Evolutionary conservation across 2,888 invertebrate species (phyloP).

Genomic region (Spialia ferax): DNA sequence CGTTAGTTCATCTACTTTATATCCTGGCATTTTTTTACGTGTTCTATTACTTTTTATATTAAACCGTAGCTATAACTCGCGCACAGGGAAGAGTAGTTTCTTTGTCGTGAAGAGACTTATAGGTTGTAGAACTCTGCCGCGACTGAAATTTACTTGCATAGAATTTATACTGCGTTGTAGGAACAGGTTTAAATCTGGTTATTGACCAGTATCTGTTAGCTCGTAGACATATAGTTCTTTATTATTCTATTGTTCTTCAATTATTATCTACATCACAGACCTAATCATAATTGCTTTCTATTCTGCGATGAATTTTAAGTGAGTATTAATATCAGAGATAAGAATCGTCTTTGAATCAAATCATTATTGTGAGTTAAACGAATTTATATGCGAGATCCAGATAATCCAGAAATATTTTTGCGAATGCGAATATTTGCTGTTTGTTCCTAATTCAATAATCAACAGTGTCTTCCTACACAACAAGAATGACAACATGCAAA

Average conservation of each 20-base stretch:
- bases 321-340: background rate
- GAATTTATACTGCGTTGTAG: slow-evolving; percentile 10
- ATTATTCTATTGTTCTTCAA: slow-evolving; percentile 10
- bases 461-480: too few species aligned
- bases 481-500: background rate
- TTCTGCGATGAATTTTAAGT: background rate
- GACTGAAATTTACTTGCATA: slow-evolving; percentile 10
- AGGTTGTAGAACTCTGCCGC: slow-evolving; percentile 11
- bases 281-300: background rate
- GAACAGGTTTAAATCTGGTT: slow-evolving; percentile 10
- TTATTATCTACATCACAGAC: background rate
- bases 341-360: background rate
- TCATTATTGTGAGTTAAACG: background rate
- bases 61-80: slow-evolving; percentile 25
- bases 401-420: background rate
- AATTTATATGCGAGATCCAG: background rate
- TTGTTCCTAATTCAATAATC: too few species aligned
- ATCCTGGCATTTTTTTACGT: slow-evolving; percentile 14
- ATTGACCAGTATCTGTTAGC: slow-evolving; percentile 6
- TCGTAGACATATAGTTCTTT: slow-evolving; percentile 4
- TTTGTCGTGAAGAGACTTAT: slow-evolving; percentile 19
- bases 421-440: background rate
- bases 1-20: slow-evolving; percentile 21
- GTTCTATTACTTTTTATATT: slow-evolving; percentile 25
- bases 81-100: slow-evolving; percentile 5